These are phyloP conservation scores for Thripadectes ignobilis DNA, from an alignment of 2,797 vertebrate species.

Conservation along the genomic window DNA sequence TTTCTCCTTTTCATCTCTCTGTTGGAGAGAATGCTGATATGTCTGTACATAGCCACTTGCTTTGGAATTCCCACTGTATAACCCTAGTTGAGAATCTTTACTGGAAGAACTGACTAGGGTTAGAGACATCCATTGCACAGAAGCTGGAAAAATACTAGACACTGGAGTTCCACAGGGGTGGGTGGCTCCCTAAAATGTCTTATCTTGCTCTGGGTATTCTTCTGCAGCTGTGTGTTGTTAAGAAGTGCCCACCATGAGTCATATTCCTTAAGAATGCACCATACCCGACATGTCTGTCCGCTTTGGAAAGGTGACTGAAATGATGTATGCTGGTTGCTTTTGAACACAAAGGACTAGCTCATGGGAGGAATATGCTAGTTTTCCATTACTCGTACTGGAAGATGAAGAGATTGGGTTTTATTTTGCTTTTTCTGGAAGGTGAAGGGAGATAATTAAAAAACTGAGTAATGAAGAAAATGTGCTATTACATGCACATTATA, in stretches of 20 bases:
- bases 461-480: background rate
- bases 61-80: slow-evolving; percentile 61
- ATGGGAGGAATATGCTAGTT: background rate
- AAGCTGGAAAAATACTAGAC: slow-evolving; percentile 41
- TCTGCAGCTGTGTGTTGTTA: slow-evolving; percentile 52
- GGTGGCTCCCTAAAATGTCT: slow-evolving; percentile 38
- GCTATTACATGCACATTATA: background rate
- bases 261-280: background rate
- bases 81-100: slow-evolving; percentile 49
- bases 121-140: slow-evolving; percentile 53
- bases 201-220: slow-evolving; percentile 61
- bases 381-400: background rate
- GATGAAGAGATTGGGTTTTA: background rate
- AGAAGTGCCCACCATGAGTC: slow-evolving; percentile 36
- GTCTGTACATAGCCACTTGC: slow-evolving; percentile 72
- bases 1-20: slow-evolving; percentile 46
- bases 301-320: slow-evolving; percentile 11
- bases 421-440: background rate
- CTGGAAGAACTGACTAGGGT: slow-evolving; percentile 46
- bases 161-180: slow-evolving; percentile 33
- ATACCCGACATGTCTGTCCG: background rate
- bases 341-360: background rate
- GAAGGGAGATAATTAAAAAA: background rate
- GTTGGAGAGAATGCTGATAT: slow-evolving; percentile 40
- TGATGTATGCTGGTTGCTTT: background rate